Evolutionary conservation across 1,140 invertebrate genomes (phyloP), one percentile per base, ranked within the genome.

Genomic region (Drosophila parvula): DNA sequence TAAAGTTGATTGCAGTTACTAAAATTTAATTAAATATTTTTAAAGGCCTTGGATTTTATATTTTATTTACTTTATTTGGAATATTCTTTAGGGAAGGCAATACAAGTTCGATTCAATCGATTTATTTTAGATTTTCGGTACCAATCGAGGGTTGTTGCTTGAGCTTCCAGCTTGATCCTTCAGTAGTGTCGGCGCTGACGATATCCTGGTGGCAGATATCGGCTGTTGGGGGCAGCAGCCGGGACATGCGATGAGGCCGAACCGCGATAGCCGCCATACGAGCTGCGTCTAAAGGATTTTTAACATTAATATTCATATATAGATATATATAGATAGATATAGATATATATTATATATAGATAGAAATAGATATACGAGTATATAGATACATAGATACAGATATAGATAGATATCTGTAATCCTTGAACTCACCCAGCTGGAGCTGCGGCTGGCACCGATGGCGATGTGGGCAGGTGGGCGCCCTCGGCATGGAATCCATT

Each of bases 381-480:
- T 44, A 32, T 5, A 4, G 8, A 58, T 18, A 58, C 10, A 4
- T 28, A 9, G 4, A 6, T 10, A 30, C 11, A 53, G 5, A 28
- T 16, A 56, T 16, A 16, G 1, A 58, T 36, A 44, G 1, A 28
- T 7, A 36, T 27, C 41, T 12, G 12, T 14, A 5, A 10, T 44
- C 41, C 7, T 11, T 2, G n/a, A 34, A 30, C 64, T 48, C 8
- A 73, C 69, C 69, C 69, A 59, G 12, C 65, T 36, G 28, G 51
- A 1, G 18, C 50, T 7, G 48, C 93, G 30, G 91, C 78, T 18
- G 93, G 93, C 30, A 94, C 90, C 10, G 94, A 93, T 2, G 93
- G 93, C 27, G 96, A 95, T 5, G 95, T 96, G 22, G 97, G 97
- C 62, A 98, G 93, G 92, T 97, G 96, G 79, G 96, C 95, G 14